phyloP scores from a whole-genome alignment of 2,888 invertebrate genomes.

The Hyalella azteca region DNA sequence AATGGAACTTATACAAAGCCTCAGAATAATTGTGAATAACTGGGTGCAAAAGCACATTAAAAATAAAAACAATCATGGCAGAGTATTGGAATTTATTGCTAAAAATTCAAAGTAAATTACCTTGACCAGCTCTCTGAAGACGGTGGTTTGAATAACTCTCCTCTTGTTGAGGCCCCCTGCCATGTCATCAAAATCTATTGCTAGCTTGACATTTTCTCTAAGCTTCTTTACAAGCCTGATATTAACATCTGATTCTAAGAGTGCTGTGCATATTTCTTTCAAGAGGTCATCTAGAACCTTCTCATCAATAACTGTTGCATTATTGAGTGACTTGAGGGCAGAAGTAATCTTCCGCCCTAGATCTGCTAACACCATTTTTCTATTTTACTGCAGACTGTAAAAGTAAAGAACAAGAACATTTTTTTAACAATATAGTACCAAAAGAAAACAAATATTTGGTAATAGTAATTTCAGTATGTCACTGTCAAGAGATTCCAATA shows the following conservation, averaged over 20 bases:
- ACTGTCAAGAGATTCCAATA: too few relatives aligned
- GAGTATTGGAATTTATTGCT: too few relatives aligned
- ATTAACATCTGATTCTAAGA: slow-evolving; percentile 95
- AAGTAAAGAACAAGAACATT: too few relatives aligned
- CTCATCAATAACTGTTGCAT: slow-evolving; percentile 81
- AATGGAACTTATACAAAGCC: not conserved
- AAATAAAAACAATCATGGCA: too few relatives aligned
- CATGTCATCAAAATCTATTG: slow-evolving; percentile 99
- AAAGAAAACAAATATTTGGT: too few relatives aligned
- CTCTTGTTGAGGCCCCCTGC: slow-evolving; percentile 95
- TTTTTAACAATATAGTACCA: too few relatives aligned
- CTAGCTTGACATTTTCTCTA: slow-evolving; percentile 71
- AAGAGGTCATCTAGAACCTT: slow-evolving; percentile 98
- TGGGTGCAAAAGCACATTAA: too few relatives aligned
- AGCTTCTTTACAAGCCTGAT: slow-evolving; percentile 93
- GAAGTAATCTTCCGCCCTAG: slow-evolving; percentile 98
- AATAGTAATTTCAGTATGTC: too few relatives aligned
- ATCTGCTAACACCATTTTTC: slow-evolving; percentile 97
- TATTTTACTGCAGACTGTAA: not conserved
- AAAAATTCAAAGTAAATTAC: too few relatives aligned
- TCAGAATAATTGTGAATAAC: too few relatives aligned
- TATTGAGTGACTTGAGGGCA: slow-evolving; percentile 94
- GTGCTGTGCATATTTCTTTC: slow-evolving; percentile 96
- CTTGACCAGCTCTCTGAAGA: slow-evolving; percentile 97
- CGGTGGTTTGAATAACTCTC: slow-evolving; percentile 96